A percentile compares a stretch with the other conserved stretches of the same genome.
phyloP scores from a whole-genome alignment of 2,888 invertebrate species.

The Altica lythri region DNA sequence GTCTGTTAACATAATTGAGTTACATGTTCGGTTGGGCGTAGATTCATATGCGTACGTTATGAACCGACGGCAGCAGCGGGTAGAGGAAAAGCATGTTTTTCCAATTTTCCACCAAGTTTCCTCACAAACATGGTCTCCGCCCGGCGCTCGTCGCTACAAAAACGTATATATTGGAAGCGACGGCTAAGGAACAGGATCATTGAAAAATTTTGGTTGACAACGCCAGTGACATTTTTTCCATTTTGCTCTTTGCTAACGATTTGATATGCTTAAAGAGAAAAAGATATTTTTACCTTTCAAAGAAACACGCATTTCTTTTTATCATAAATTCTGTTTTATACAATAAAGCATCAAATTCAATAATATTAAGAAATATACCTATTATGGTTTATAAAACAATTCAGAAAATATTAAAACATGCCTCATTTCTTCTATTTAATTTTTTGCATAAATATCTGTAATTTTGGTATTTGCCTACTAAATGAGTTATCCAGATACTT shows the following conservation, averaged over 20 bases:
- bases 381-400: too few relatives aligned
- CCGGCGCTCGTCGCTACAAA: conserved; percentile 4
- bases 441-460: too few relatives aligned
- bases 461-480: too few relatives aligned
- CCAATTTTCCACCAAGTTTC: conserved; percentile 35
- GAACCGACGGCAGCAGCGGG: conserved; percentile 28
- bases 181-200: conserved; percentile 15
- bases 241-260: not conserved
- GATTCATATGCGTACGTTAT: conserved; percentile 42
- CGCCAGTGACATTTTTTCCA: not conserved
- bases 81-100: conserved; percentile 25
- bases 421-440: too few relatives aligned
- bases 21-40: conserved; percentile 46
- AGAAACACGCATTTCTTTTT: too few relatives aligned
- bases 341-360: too few relatives aligned
- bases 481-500: too few relatives aligned
- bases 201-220: conserved; percentile 6
- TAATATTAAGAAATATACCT: too few relatives aligned
- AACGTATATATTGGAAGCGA: conserved; percentile 18
- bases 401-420: too few relatives aligned
- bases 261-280: too few relatives aligned
- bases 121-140: conserved; percentile 15
- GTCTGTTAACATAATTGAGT: conserved; percentile 52
- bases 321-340: too few relatives aligned
- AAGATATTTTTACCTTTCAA: too few relatives aligned